Evolutionary conservation across 2,797 vertebrate species (phyloP), one percentile per base, ranked within the genome.

Genomic region (Gymnothorax reevesii): DNA sequence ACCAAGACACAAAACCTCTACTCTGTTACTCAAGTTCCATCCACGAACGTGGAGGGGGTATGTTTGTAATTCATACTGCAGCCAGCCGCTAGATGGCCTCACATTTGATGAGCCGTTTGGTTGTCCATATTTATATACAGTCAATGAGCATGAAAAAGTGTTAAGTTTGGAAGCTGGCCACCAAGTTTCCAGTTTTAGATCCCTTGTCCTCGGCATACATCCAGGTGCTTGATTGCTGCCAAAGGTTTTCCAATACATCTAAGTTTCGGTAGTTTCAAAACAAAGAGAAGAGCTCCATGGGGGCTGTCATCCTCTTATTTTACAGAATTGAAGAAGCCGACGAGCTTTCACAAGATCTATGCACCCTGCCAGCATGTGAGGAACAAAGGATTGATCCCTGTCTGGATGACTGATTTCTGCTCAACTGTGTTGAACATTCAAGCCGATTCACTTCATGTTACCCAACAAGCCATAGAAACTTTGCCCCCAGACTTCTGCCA

Each of bases 211-310:
- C 57, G 66, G 82, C 54, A 15, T 49, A 22, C 8, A 20, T 62
- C 79, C 85, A 86, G 27, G 79, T 55, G 49, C 85, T 82, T 86
- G 60, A 86, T 64, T 80, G 75, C 85, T 86, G 20, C 69, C 13
- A 85, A 64, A 69, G 27, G 66, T 49, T 77, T 49, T 77, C 6
- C 73, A 77, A 49, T 77, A 77, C 52, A 80, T 55, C 77, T 9
- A 22, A 80, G 77, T 80, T 54, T 80, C 77, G 55, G 77, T 55
- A 55, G 77, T 80, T 80, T 55, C 55, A 80, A 33, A 80, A 55
- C 49, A 55, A 80, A 55, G 20, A 54, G 55, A 55, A 25, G 49
- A 55, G 49, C 77, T 80, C 77, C 52, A n/a, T 80, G 77, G 15
- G 77, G 9, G n/a, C 77, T 55, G 77, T 80, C 77, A 20, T 55